Evolutionary conservation across 2,797 vertebrate species (phyloP), one percentile per base, ranked within the genome.

Genomic region (Crypturellus tataupa): DNA sequence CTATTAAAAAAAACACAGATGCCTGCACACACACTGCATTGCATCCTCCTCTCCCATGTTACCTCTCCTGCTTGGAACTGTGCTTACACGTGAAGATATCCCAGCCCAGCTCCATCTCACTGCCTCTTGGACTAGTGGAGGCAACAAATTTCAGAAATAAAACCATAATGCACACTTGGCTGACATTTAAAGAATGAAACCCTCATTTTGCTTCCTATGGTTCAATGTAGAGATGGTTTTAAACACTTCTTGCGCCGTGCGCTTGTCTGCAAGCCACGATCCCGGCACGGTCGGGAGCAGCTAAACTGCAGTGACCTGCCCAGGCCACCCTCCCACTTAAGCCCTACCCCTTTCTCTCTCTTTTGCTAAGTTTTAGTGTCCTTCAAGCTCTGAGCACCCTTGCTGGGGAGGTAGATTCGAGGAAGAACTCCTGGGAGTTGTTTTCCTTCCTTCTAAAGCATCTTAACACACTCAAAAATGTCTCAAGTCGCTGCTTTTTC

Each of bases 131-230:
- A 46, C 37, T 33, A 42, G 14, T 68, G 27, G 49, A 23, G 14
- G 19, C 33, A 83, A 94, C 90, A n/a, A 2, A 7, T 49, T 77
- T 85, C 27, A 80, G 42, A 58, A 93, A 65, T 27, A 39, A 89
- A 85, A 58, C 20, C 23, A 80, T 20, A 33, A 6, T 85, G 10
- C 37, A 73, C 40, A 42, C 42, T 23, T 69, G 53, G 13, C 46
- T 94, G 29, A 63, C 24, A 8, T 39, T 9, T 24, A 25, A 7
- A 58, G 59, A 64, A 53, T 27, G 49, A 67, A 33, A 10, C 6
- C 33, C 17, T 49, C 47, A 59, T 31, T 62, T 85, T 71, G 3
- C 5, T 90, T 82, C 18, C 3, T 64, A 58, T 2, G 6, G 18
- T 79, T 77, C 62, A 0, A 0, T 14, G 44, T n/a, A 65, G 60